Base-by-base conservation (phyloP, 2,888 invertebrate genomes). In the Temnothorax rugatulus region DNA sequence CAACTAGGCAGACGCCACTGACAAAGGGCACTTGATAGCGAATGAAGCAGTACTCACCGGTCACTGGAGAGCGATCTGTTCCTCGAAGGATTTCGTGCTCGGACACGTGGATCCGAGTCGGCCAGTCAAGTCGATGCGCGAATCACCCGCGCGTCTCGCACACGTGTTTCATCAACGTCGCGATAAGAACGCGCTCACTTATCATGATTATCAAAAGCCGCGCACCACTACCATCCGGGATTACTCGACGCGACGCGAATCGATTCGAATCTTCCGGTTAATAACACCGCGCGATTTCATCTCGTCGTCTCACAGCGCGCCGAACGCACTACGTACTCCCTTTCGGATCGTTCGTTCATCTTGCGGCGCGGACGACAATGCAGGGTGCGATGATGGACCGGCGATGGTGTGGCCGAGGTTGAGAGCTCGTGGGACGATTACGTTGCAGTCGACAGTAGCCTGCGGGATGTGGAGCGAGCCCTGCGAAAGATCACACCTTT, bases 1-100 rank as follows among this genome's bases (percentile, higher is more conserved):
- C 68, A 41, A 63, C 44, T 18, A 76, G 52, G 38, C 25, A 64
- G 50, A 71, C 34, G 34, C 47, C 18, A 9, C 13, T 68, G 73
- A 59, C 73, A 69, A 71, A 79, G 59, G 13, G 21, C 25, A 73
- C 59, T 73, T 44, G 47, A 73, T 61, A 47, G 29, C 21, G 29
- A 44, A 41, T n/a, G 66, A 68, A 59, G 79, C 59, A 34, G 25
- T 73, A 81, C 79, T 81, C 59, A 81, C 79, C 79, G 79, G 38
- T 73, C 47, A 50, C 18, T 73, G 73, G 38, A 61, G 59, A 61
- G 38, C 38, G 59, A 79, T 61, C 29, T 57, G 64, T 18, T 73
- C 4, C 54, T 77, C 34, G 79, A 81, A 79, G 73, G 21, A 71
- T 25, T 79, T n/a, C 13, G 59, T 54, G 63, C 13, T 69, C 1